Conservation (phyloP, 1,140 invertebrate species). For the Drosophila quadrilineata region DNA sequence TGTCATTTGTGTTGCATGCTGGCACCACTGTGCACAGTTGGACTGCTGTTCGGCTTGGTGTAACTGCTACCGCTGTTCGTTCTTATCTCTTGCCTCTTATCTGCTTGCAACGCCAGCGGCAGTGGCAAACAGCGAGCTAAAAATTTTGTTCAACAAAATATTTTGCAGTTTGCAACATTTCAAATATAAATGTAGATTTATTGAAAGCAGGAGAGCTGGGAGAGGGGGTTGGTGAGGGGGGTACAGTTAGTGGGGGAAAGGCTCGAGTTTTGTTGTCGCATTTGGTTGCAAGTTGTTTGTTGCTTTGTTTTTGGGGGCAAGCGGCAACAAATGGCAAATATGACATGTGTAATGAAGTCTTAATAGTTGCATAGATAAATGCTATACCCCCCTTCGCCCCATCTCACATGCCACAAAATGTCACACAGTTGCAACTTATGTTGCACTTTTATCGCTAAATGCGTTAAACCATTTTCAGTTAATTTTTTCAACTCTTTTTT, state of each 20-base stretch:
- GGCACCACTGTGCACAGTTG: conserved; percentile 15
- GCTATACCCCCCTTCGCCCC: too few species aligned
- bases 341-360: conserved; percentile 78
- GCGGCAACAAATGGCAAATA: conserved; percentile 60
- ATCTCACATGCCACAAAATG: conserved; percentile 49
- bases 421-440: conserved; percentile 29
- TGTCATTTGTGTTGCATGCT: too few species aligned
- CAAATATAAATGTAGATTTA: too few species aligned
- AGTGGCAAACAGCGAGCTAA: conserved; percentile 49
- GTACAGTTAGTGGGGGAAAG: too few species aligned
- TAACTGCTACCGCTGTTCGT: conserved; percentile 42
- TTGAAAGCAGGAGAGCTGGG: too few species aligned
- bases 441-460: too few species aligned
- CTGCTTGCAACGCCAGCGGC: conserved; percentile 46
- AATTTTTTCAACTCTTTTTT: conserved; percentile 14
- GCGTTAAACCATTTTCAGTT: too few species aligned
- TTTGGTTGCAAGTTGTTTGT: conserved; percentile 5
- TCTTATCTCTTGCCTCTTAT: conserved; percentile 69
- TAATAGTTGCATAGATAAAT: conserved; percentile 68
- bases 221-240: too few species aligned
- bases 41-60: conserved; percentile 8
- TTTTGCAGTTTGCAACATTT: conserved; percentile 51
- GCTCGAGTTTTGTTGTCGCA: too few species aligned
- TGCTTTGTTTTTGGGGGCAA: background rate
- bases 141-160: conserved; percentile 78